Base-by-base conservation (phyloP, 23 tunicate genomes). In the Diplosoma virens region DNA sequence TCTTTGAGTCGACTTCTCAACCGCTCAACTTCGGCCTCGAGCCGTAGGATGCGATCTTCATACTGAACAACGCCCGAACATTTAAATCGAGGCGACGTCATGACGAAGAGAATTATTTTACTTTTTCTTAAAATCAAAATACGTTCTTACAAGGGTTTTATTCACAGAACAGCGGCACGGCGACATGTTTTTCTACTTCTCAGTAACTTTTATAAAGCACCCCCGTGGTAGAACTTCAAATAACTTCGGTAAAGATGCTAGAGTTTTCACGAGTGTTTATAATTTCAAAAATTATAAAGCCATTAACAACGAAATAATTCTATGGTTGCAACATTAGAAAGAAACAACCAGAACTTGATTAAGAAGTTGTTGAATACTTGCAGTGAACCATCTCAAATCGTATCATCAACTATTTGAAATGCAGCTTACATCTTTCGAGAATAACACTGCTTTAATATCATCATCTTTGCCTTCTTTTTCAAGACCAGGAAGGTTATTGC, bases 21-120 rank as follows among this genome's bases (percentile, higher is more conserved):
- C 14, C 60, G 66, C 37, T 80, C 82, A 7, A 80, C 71, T 29
- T 87, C 94, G 30, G 79, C 47, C 53, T 87, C 84, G n/a, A 87
- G 70, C 1, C 94, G 68, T 26, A 74, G 56, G 6, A 87, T 73
- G 16, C 84, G 60, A 29, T 87, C 86, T 24, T 87, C 94, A 34
- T 87, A 80, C 94, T 87, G 78, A 65, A 25, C 36, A 71, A 41
- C 14, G 9, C 9, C 9, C 14, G 9, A 14, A 7, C 9, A 14
- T 41, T 41, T 14, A 7, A 9, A 41, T 9, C 50, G 9, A 41
- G 50, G n/a, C n/a, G n/a, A n/a, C n/a, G n/a, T n/a, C n/a, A n/a
- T n/a, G n/a, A n/a, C n/a, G n/a, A n/a, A n/a, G n/a, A n/a, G n/a
- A n/a, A n/a, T n/a, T n/a, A n/a, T n/a, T n/a, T n/a, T n/a, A n/a